Evolutionary conservation across 2,888 invertebrate species (phyloP), one percentile per base, ranked within the genome.

Genomic region (Zelleria hepariella): DNA sequence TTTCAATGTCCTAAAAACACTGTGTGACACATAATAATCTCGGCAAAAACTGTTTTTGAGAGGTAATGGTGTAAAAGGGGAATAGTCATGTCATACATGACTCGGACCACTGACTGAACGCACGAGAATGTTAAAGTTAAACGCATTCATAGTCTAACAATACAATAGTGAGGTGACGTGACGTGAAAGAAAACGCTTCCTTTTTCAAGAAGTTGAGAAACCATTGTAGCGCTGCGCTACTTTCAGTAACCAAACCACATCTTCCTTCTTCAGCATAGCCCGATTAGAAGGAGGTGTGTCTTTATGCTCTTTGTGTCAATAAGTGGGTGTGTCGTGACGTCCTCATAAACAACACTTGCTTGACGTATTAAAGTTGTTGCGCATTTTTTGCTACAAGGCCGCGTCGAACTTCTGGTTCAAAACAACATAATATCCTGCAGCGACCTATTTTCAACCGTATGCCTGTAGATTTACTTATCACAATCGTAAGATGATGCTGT

Each of bases 271-370:
- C n/a, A n/a, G n/a, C n/a, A n/a, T n/a, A n/a, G n/a, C n/a, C n/a
- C n/a, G n/a, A 15, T 15, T 42, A 10, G 3, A 10, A 42, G 15
- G 15, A 42, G 32, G 32, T 42, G 32, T 42, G 32, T 42, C 2
- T 15, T 42, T 15, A 15, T 15, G 15, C 32, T 42, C 32, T 42
- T 5, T 42, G 32, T 42, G 32, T 1, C 2, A 2, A n/a, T 49
- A 77, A 61, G 83, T 84, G 87, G 87, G 87, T 87, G 87, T 87
- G 87, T 86, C 85, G 63, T 78, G 68, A 67, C 49, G 58, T 27
- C 21, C n/a, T 55, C 21, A 32, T 20, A 20, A 18, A 32, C 55
- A 55, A 25, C 55, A 20, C 27, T 27, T 18, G 55, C 4, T 27
- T n/a, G 21, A 8, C 21, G 27, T 27, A 24, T 18, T 21, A 20